Conservation (phyloP, 2,797 vertebrate genomes). For the Taenioides sp. region DNA sequence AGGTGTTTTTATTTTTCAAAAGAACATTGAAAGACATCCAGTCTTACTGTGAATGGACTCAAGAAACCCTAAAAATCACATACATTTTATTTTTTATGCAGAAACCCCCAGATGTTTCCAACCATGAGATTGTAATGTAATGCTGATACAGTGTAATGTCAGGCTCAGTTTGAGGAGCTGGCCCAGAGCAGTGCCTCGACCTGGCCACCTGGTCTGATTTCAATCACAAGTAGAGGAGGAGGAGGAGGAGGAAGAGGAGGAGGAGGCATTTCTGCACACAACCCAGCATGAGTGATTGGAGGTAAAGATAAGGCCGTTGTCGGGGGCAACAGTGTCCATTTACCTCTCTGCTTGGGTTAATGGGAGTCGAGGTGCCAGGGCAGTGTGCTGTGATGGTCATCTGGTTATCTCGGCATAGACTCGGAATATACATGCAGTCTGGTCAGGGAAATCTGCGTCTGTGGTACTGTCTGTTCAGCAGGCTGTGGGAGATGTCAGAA, state of each 20-base stretch:
- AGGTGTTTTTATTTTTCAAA: too few species aligned
- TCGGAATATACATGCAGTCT: slow-evolving; percentile 33
- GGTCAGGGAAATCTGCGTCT: slow-evolving; percentile 26
- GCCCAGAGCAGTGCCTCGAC: slow-evolving; percentile 52
- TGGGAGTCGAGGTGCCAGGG: slow-evolving; percentile 51
- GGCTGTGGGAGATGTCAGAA: neutral
- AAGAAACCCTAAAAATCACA: too few species aligned
- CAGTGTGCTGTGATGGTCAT: slow-evolving; percentile 46
- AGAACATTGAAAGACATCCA: too few species aligned
- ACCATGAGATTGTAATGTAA: slow-evolving; percentile 6
- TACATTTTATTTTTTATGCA: neutral
- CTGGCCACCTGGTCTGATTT: slow-evolving; percentile 58
- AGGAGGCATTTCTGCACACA: slow-evolving; percentile 31
- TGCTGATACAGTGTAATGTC: slow-evolving; percentile 25
- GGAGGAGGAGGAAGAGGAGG: slow-evolving; percentile 26
- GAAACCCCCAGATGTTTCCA: neutral
- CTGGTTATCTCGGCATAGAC: slow-evolving; percentile 50
- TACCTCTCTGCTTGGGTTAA: slow-evolving; percentile 55
- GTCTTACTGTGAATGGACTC: too few species aligned
- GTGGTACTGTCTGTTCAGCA: slow-evolving; percentile 15
- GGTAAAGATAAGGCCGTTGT: slow-evolving; percentile 60
- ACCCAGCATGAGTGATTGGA: slow-evolving; percentile 55
- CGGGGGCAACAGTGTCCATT: slow-evolving; percentile 56
- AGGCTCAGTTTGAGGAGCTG: slow-evolving; percentile 20
- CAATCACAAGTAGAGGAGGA: slow-evolving; percentile 21